phyloP scores from a whole-genome alignment of 2,888 invertebrate genomes.

The Rhopalosiphum nymphaeae region DNA sequence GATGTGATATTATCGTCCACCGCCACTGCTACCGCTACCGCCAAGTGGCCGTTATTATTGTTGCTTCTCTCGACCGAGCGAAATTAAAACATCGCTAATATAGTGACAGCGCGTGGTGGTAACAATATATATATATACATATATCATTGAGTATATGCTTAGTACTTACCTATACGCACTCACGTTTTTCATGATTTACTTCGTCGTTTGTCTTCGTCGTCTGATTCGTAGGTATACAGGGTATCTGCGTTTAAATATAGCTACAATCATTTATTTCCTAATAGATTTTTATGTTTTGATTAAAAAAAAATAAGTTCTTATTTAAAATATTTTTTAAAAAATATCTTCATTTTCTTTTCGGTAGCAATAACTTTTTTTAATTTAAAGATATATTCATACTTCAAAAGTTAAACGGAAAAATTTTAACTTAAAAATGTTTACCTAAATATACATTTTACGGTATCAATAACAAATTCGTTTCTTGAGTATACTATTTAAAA shows the following conservation, averaged over 20 bases:
- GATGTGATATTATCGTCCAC: constrained; percentile 11
- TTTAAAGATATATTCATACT: background rate
- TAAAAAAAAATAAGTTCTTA: background rate
- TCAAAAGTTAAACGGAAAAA: background rate
- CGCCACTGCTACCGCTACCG: background rate
- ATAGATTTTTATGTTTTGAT: background rate
- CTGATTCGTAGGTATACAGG: background rate
- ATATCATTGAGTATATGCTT: background rate
- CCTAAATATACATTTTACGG: background rate
- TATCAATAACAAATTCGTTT: background rate
- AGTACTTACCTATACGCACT: background rate
- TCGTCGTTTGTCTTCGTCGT: background rate
- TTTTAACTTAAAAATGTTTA: background rate
- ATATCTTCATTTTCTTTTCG: background rate
- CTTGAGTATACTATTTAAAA: background rate
- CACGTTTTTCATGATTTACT: background rate
- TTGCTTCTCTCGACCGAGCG: background rate
- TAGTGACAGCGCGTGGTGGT: constrained; percentile 1
- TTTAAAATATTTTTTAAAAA: background rate
- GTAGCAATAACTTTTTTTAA: background rate
- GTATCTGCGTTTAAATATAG: background rate
- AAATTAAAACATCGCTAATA: constrained; percentile 48
- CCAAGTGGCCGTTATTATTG: constrained; percentile 43
- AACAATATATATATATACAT: background rate
- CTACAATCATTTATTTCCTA: background rate